Conservation (phyloP, 2,113 vertebrate genomes). For the Malurus melanocephalus region DNA sequence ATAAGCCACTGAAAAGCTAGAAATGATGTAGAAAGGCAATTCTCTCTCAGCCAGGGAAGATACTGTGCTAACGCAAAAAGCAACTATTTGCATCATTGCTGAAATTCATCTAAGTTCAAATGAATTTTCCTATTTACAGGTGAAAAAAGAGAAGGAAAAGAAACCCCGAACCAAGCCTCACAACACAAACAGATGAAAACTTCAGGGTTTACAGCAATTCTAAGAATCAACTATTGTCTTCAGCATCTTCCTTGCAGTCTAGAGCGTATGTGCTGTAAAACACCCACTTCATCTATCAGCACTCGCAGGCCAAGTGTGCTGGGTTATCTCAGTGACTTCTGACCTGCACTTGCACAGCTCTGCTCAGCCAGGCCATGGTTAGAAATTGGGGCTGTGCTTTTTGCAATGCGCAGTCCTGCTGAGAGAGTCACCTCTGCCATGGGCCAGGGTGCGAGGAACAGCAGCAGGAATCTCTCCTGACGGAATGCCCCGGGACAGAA, state of each 20-base stretch:
- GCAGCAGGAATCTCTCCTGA: neutral
- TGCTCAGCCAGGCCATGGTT: neutral
- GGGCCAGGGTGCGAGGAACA: neutral
- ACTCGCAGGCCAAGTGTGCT: neutral
- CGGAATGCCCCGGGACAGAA: neutral
- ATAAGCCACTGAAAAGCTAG: neutral
- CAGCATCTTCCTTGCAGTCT: neutral
- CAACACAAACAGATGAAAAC: neutral
- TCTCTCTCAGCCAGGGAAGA: neutral
- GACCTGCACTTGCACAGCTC: neutral
- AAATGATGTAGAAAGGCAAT: neutral
- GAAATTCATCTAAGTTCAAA: neutral
- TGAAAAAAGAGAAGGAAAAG: neutral
- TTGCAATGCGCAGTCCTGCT: neutral
- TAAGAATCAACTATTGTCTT: neutral
- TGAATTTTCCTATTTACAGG: neutral
- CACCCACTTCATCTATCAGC: neutral
- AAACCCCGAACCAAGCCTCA: neutral
- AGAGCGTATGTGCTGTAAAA: neutral
- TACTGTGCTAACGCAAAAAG: neutral
- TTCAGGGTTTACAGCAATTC: neutral
- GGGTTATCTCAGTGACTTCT: constrained; percentile 19
- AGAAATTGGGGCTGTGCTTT: neutral
- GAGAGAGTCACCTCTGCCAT: neutral
- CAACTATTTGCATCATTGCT: neutral